These are phyloP conservation scores for Myotis findleyi DNA, from an alignment of 2,797 vertebrate genomes.

Conservation along the genomic window DNA sequence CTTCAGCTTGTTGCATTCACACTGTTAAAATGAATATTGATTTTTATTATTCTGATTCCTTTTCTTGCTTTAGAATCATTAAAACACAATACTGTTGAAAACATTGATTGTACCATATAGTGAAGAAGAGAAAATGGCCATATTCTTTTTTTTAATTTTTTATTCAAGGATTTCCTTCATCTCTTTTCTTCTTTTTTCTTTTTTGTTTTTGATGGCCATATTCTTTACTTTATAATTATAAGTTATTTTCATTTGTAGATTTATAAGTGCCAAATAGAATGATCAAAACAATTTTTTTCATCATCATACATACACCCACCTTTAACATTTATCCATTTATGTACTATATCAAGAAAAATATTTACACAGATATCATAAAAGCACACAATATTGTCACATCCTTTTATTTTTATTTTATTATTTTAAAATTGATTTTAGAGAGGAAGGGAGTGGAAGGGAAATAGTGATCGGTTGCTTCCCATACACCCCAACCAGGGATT, in stretches of 20 bases:
- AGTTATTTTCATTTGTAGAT: constrained; percentile 18
- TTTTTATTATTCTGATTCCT: neutral
- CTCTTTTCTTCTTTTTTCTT: too few species aligned
- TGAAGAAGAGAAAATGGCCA: neutral
- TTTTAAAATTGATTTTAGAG: too few species aligned
- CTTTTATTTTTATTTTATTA: too few species aligned
- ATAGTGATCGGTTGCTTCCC: too few species aligned
- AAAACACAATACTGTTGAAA: constrained; percentile 11
- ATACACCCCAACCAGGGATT: too few species aligned
- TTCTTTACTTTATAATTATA: constrained; percentile 4
- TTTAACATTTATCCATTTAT: neutral
- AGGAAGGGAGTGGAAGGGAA: too few species aligned
- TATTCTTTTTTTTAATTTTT: neutral
- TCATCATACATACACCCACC: neutral
- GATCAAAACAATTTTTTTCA: neutral
- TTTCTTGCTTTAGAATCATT: constrained; percentile 1
- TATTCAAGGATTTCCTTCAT: too few species aligned
- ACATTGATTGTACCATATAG: neutral
- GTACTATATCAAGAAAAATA: neutral
- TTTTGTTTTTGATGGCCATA: neutral
- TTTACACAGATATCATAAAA: neutral
- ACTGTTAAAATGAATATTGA: neutral
- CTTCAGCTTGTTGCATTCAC: neutral
- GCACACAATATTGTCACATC: neutral
- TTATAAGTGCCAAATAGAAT: neutral